Evolutionary conservation across 2,888 invertebrate genomes (phyloP).

Genomic region (Drosophila lacicola): DNA sequence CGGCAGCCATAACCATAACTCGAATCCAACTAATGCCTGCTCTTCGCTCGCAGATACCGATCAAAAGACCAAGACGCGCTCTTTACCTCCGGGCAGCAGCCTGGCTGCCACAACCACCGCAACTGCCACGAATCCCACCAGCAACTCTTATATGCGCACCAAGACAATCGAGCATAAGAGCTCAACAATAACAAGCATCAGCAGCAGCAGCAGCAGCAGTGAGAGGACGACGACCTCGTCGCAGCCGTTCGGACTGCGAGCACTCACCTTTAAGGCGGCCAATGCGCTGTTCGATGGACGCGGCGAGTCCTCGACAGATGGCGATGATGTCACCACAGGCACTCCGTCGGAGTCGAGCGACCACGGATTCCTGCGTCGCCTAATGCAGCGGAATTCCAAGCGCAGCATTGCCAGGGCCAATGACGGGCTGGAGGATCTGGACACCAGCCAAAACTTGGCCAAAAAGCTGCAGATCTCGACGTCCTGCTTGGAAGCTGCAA

Average conservation of each 20-base stretch:
- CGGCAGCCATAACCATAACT: too few relatives aligned
- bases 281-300: conserved; percentile 69
- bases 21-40: neutral
- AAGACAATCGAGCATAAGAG: conserved; percentile 55
- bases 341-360: conserved; percentile 85
- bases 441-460: conserved; percentile 77
- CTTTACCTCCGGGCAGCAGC: conserved; percentile 82
- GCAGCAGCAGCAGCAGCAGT: conserved; percentile 14
- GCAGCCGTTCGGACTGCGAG: conserved; percentile 64
- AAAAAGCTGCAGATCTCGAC: conserved; percentile 79
- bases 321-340: conserved; percentile 58
- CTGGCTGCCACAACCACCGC: conserved; percentile 58
- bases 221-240: conserved; percentile 24
- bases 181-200: conserved; percentile 12
- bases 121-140: conserved; percentile 16
- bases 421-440: conserved; percentile 74
- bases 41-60: conserved; percentile 56
- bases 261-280: conserved; percentile 66
- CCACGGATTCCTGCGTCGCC: conserved; percentile 88
- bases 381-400: conserved; percentile 89
- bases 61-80: conserved; percentile 82
- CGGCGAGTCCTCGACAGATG: conserved; percentile 67
- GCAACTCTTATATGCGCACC: conserved; percentile 33
- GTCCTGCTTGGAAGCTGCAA: conserved; percentile 61
- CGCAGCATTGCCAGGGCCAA: conserved; percentile 88